phyloP scores from a whole-genome alignment of 2,888 invertebrate genomes.

The Stenichneumon culpator region DNA sequence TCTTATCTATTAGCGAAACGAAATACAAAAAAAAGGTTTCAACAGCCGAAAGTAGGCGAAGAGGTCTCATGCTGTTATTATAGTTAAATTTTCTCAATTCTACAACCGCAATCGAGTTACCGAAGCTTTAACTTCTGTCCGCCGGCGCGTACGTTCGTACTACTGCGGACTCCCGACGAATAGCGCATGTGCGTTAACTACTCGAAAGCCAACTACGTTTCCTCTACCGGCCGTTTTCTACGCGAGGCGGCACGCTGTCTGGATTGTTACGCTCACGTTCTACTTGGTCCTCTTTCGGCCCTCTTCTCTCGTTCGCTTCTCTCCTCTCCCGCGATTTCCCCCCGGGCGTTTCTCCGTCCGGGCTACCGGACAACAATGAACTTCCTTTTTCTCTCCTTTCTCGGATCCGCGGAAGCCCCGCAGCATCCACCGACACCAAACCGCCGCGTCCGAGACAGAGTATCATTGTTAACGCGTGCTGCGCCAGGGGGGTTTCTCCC shows the following conservation, averaged over 20 bases:
- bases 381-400: conserved; percentile 70
- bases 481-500: conserved; percentile 38
- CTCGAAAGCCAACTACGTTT: conserved; percentile 23
- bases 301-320: conserved; percentile 24
- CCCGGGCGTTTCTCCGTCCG: conserved; percentile 54
- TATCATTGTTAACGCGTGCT: conserved; percentile 66
- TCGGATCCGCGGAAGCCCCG: conserved; percentile 14
- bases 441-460: conserved; percentile 56
- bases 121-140: conserved; percentile 18
- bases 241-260: conserved; percentile 70
- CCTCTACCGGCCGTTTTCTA: not conserved
- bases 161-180: conserved; percentile 28
- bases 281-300: conserved; percentile 63
- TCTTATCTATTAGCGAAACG: no score
- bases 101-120: not conserved
- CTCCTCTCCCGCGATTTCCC: conserved; percentile 5
- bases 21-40: no score
- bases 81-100: not conserved
- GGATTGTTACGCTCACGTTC: conserved; percentile 68
- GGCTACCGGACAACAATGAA: conserved; percentile 69
- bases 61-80: not conserved
- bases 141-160: conserved; percentile 43
- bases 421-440: conserved; percentile 32
- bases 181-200: not conserved
- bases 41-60: not conserved